Evolutionary conservation across 2,797 vertebrate genomes (phyloP), one percentile per base, ranked within the genome.

Genomic region (Coluber constrictor): DNA sequence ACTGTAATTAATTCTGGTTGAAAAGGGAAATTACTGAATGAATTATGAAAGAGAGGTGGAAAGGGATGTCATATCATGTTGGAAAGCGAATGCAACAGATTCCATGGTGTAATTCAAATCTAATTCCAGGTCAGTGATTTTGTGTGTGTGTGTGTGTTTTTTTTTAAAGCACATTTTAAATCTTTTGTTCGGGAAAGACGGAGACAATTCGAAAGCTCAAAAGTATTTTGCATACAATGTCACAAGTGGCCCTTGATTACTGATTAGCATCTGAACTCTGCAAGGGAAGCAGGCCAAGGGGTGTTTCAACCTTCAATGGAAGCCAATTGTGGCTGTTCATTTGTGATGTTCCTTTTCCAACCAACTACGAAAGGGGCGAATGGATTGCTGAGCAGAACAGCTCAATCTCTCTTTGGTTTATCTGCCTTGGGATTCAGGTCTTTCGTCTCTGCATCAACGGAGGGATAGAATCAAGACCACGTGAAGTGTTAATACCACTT

Each of bases 1-100:
- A 92, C 83, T 93, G 94, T 95, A 97, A 96, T 95, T 96, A 95
- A 92, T 87, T 93, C 87, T 93, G 94, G 92, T 91, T 51, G n/a
- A 93, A 59, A 86, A 83, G 56, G 86, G 92, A 47, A 37, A 91
- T 63, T 91, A 95, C 74, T 43, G 59, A 95, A 60, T 55, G 87
- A 91, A 55, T 23, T 87, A 63, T 74, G 55, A 95, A 94, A 92
- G 66, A 61, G 0, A 0, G 90, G 89, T 56, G 91, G 92, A 94
- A 70, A 11, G 0, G 0, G 90, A 5, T 51, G 56, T 29, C 91
- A 20, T 55, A 13, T 88, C 94, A 93, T 70, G 25, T 93, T 57
- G 89, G 4, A 32, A 91, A 54, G 90, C 74, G 89, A 56, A 61
- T 95, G 93, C 87, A 54, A n/a, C 20, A 56, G 7, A 89, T 94